Evolutionary conservation across 2,113 vertebrate species (phyloP).

Genomic region (Neodontobutis hainanensis): DNA sequence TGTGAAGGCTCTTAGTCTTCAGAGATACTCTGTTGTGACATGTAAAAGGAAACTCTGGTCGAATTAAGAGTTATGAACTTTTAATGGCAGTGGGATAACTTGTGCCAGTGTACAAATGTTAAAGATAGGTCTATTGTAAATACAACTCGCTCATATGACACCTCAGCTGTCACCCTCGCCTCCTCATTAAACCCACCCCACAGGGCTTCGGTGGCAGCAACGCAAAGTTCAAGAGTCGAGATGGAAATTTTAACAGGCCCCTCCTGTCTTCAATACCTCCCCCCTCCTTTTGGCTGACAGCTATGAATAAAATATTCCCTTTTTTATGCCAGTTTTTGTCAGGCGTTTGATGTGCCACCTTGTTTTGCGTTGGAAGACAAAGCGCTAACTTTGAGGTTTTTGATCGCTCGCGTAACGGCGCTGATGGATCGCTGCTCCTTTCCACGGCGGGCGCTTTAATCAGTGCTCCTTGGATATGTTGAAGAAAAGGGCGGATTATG

Average conservation of each 20-base stretch:
- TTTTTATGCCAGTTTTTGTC: conserved; percentile 53
- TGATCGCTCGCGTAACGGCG: conserved; percentile 45
- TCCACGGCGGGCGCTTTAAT: conserved; percentile 47
- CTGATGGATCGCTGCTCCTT: conserved; percentile 45
- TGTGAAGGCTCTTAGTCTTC: too few relatives aligned
- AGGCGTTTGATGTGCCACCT: conserved; percentile 50
- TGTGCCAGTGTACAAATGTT: not conserved
- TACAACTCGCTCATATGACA: conserved; percentile 24
- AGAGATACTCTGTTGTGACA: not conserved
- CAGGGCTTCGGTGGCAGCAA: not conserved
- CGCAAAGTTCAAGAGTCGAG: conserved; percentile 31
- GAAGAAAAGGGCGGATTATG: conserved; percentile 10
- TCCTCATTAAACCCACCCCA: conserved; percentile 33
- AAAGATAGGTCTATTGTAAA: conserved; percentile 14
- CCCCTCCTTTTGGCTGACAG: conserved; percentile 35
- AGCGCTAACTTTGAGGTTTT: conserved; percentile 53
- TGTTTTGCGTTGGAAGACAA: conserved; percentile 55
- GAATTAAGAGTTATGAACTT: not conserved
- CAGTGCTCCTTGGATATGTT: conserved; percentile 28
- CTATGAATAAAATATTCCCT: conserved; percentile 61
- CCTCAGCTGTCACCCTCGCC: conserved; percentile 17
- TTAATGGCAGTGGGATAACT: not conserved
- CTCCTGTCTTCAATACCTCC: conserved; percentile 28
- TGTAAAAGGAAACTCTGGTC: not conserved
- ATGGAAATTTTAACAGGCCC: conserved; percentile 33